Percentiles rank a stretch among this genome's conserved stretches.
phyloP scores from a whole-genome alignment of 2,797 vertebrate species.

The Brotogeris chrysoptera region DNA sequence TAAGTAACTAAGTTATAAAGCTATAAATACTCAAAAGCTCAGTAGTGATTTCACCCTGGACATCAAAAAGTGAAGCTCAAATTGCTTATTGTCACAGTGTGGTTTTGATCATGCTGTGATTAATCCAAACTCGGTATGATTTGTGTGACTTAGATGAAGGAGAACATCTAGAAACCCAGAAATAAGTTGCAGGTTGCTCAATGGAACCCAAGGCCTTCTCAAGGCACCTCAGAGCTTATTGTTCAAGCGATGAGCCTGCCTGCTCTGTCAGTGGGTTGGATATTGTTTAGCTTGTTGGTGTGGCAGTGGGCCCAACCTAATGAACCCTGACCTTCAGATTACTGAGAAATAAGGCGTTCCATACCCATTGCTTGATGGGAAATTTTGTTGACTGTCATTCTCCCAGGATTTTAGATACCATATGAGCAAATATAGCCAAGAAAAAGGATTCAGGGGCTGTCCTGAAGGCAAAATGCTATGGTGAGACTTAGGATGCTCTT shows the following conservation, averaged over 20 bases:
- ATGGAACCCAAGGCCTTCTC: not conserved
- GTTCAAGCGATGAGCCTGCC: not conserved
- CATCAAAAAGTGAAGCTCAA: not conserved
- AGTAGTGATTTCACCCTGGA: not conserved
- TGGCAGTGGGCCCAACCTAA: not conserved
- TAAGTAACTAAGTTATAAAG: not conserved
- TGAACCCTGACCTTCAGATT: not conserved
- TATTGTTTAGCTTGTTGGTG: not conserved
- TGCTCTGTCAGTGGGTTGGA: accelerated
- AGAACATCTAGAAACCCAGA: not conserved
- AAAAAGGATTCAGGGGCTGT: not conserved
- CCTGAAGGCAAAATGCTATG: not conserved
- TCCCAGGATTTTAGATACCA: not conserved
- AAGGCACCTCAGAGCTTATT: not conserved
- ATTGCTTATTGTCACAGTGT: not conserved
- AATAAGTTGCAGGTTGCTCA: not conserved
- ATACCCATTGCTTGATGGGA: not conserved
- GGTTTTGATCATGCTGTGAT: not conserved
- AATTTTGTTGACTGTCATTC: not conserved
- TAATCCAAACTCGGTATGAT: not conserved
- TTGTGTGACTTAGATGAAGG: not conserved
- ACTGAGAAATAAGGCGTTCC: not conserved
- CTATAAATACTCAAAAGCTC: not conserved
- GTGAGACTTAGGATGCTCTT: not conserved
- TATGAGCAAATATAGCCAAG: not conserved